These are phyloP conservation scores for Onychomys arenicola DNA, from an alignment of 2,797 vertebrate species.

Conservation along the genomic window DNA sequence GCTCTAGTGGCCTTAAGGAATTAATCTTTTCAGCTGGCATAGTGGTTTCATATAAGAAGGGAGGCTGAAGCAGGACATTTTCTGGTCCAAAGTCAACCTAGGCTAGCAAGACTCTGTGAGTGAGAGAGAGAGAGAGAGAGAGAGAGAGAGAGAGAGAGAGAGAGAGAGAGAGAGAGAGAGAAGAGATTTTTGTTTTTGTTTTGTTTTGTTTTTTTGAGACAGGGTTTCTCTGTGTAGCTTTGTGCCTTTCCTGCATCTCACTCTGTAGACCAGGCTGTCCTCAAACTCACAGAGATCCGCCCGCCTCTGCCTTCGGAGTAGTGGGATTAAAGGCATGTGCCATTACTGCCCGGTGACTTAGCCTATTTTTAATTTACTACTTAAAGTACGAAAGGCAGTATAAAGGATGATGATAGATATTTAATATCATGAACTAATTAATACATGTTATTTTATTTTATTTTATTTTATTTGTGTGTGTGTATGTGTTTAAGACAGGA, in stretches of 20 bases:
- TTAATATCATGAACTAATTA: not conserved
- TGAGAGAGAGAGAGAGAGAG: not conserved
- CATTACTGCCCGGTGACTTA: not conserved
- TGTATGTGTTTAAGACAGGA: not conserved
- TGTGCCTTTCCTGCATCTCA: no score
- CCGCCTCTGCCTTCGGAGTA: no score
- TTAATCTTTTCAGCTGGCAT: not conserved
- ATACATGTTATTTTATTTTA: not conserved
- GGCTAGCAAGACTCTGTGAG: not conserved
- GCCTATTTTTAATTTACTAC: not conserved
- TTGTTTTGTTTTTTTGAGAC: no score
- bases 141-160: not conserved
- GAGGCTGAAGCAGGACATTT: not conserved
- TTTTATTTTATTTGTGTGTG: not conserved
- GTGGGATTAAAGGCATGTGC: no score
- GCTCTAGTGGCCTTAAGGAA: not conserved
- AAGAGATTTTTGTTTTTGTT: no score
- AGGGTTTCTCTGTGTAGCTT: no score
- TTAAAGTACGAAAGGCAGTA: not conserved
- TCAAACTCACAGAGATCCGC: no score
- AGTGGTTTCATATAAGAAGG: not conserved
- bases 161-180: not conserved
- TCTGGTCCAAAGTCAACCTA: not conserved
- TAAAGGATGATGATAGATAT: not conserved
- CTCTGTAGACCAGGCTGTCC: no score